Percentiles rank a stretch among this genome's conserved stretches.
phyloP scores from a whole-genome alignment of 92 coral and sea anemone genomes.

The Porites evermanni region DNA sequence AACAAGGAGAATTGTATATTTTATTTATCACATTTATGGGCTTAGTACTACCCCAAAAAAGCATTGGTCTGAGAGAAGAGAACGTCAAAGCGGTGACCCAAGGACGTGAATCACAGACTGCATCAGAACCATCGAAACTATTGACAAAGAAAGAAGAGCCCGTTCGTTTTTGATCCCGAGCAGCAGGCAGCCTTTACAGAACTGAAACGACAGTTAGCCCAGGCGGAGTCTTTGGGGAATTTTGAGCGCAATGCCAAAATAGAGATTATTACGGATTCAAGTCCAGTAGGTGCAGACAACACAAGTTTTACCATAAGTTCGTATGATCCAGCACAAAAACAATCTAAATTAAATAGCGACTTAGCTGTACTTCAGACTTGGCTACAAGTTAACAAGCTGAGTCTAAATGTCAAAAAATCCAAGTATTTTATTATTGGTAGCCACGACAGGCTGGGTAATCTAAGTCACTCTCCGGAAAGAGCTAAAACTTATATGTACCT shows the following conservation, averaged over 20 bases:
- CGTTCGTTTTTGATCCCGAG: background rate
- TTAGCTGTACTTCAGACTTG: too few species aligned
- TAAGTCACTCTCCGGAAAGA: too few species aligned
- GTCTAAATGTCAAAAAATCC: too few species aligned
- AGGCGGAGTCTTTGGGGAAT: slow-evolving; percentile 38
- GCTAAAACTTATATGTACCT: too few species aligned
- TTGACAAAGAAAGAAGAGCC: slow-evolving; percentile 37
- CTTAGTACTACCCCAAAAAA: slow-evolving; percentile 47
- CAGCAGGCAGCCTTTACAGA: slow-evolving; percentile 48
- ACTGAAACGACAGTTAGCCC: slow-evolving; percentile 29
- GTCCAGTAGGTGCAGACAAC: slow-evolving; percentile 52
- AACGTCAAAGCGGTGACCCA: slow-evolving; percentile 58
- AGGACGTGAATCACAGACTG: slow-evolving; percentile 54
- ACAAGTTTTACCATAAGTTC: too few species aligned
- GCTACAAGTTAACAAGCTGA: too few species aligned
- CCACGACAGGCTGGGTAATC: background rate
- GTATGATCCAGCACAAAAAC: too few species aligned
- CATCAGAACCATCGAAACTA: slow-evolving; percentile 49
- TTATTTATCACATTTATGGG: slow-evolving; percentile 62
- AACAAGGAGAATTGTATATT: slow-evolving; percentile 56
- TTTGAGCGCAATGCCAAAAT: slow-evolving; percentile 46
- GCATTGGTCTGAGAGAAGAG: slow-evolving; percentile 68
- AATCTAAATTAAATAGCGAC: too few species aligned
- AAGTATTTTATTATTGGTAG: too few species aligned
- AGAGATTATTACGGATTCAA: slow-evolving; percentile 56